Evolutionary conservation across 2,797 vertebrate genomes (phyloP), one percentile per base, ranked within the genome.

Genomic region (Sebastiscus tertius): DNA sequence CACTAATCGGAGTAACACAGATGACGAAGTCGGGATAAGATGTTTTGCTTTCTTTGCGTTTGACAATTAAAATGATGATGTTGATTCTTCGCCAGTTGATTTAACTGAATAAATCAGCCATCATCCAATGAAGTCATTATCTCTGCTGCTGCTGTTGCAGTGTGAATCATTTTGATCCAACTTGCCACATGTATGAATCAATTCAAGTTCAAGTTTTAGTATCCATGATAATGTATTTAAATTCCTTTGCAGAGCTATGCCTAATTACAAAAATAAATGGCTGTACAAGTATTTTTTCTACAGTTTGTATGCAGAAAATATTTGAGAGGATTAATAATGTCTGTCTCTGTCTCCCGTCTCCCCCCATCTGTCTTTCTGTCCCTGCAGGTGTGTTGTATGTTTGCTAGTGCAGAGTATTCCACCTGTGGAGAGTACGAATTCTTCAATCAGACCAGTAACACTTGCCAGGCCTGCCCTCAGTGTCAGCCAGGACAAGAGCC

Each of bases 381-480:
- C 60, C 36, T 85, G 24, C 92, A 99, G 98, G 96, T 96, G 74
- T 98, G 96, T 64, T 96, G 97, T 80, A 94, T 97, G 94, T 95
- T 95, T 2, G 95, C 95, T 29, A 91, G 92, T 1, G 97, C 97
- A 0, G 98, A 99, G 90, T 97, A 99, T 77, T 96, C 96, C 81
- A 98, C 92, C 93, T 99, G 98, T 12, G 97, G 98, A 0, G 98
- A 99, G 93, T 98, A 98, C 1, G 98, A 99, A 72, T 99, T 98
- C 94, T 97, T 97, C 93, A 99, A 99, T 92, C 97, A 98, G 92
- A 99, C 97, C 75, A 97, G 96, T 0, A 98, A 97, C 88, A 96
- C 96, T 92, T 99, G 98, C 90, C 97, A 97, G 0, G 96, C 97
- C 78, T 99, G 98, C 83, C 97, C 98, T 36, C 97, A 96, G 72